Evolutionary conservation across 2,797 vertebrate species (phyloP).

Genomic region (Danio aesculapii): DNA sequence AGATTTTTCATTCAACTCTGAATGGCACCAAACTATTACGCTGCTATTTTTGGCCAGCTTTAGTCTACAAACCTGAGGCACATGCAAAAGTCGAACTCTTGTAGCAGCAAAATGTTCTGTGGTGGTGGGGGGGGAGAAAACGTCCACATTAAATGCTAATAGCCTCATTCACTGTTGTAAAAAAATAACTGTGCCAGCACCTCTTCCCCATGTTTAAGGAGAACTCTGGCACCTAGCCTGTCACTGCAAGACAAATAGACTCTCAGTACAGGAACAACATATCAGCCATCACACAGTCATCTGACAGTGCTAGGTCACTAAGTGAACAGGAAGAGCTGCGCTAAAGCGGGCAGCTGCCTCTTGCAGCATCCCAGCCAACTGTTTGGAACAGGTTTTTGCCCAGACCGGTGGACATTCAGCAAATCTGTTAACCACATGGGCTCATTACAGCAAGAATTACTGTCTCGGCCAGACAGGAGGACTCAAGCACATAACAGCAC

Average conservation of each 20-base stretch:
- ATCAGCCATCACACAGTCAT: conserved; percentile 39
- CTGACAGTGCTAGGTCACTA: conserved; percentile 56
- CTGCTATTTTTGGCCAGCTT: not conserved
- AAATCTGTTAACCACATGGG: conserved; percentile 53
- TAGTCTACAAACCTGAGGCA: not conserved
- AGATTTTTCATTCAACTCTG: not conserved
- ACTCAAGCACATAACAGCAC: conserved; percentile 7
- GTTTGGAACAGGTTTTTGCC: conserved; percentile 58
- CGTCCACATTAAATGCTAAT: conserved; percentile 43
- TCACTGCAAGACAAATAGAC: conserved; percentile 57
- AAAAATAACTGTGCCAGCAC: conserved; percentile 28
- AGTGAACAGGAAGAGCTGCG: conserved; percentile 37
- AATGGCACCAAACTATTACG: not conserved
- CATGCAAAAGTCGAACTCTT: not conserved
- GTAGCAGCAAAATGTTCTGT: conserved; percentile 12
- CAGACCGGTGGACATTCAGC: conserved; percentile 51
- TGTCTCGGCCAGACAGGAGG: conserved; percentile 25
- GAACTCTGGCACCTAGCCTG: conserved; percentile 44
- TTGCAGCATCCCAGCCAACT: conserved; percentile 41
- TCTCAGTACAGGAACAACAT: conserved; percentile 49
- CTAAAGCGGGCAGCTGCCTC: conserved; percentile 48
- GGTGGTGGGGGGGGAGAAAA: not conserved
- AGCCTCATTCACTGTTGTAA: conserved; percentile 24
- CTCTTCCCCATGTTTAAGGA: conserved; percentile 30
- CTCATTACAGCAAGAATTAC: conserved; percentile 50